phyloP scores from a whole-genome alignment of 2,888 invertebrate species.

The Trissonchulus sp. region DNA sequence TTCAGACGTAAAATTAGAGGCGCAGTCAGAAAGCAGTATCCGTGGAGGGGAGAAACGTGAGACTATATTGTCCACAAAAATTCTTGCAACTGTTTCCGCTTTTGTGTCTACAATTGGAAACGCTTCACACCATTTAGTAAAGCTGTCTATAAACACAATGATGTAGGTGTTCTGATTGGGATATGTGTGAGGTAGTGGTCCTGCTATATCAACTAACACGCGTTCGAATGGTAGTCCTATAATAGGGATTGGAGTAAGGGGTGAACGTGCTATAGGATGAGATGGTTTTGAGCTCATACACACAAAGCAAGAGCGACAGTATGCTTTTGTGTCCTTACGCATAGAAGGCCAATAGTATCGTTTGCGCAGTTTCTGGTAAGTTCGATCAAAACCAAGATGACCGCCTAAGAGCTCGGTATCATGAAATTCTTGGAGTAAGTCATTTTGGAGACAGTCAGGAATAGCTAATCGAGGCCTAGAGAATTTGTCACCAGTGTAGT shows the following conservation, averaged over 20 bases:
- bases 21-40: slow-evolving; percentile 17
- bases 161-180: slow-evolving; percentile 38
- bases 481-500: too few relatives aligned
- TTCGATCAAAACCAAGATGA: slow-evolving; percentile 37
- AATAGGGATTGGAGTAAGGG: slow-evolving; percentile 31
- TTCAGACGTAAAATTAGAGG: not conserved
- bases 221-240: slow-evolving; percentile 38
- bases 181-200: slow-evolving; percentile 37
- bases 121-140: slow-evolving; percentile 39
- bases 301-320: slow-evolving; percentile 32
- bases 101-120: slow-evolving; percentile 46
- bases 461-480: too few relatives aligned
- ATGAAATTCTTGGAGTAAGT: not conserved
- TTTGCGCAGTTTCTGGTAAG: slow-evolving; percentile 28
- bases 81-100: slow-evolving; percentile 44
- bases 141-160: slow-evolving; percentile 36
- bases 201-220: slow-evolving; percentile 38
- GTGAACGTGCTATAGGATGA: not conserved
- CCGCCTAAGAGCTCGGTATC: slow-evolving; percentile 32
- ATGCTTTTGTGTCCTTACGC: slow-evolving; percentile 31
- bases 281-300: slow-evolving; percentile 33
- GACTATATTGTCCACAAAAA: slow-evolving; percentile 21
- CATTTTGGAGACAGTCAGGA: too few relatives aligned
- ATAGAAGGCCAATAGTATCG: slow-evolving; percentile 37
- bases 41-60: not conserved